Evolutionary conservation across 2,888 invertebrate genomes (phyloP).

Genomic region (Apeira syringaria): DNA sequence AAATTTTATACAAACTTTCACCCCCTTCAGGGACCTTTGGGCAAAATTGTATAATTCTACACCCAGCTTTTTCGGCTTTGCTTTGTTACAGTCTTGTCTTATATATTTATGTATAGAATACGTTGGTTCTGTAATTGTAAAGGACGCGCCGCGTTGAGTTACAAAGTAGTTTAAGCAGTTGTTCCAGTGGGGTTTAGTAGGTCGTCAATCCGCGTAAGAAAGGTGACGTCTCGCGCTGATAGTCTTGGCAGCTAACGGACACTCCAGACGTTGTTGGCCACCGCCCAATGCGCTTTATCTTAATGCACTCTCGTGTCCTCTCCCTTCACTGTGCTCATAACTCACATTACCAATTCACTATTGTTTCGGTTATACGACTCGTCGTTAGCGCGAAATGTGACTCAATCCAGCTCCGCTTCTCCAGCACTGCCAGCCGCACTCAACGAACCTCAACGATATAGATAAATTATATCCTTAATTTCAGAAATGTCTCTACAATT

Average conservation of each 20-base stretch:
- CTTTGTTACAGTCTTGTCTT: no score
- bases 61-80: no score
- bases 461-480: conserved; percentile 51
- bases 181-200: conserved; percentile 21
- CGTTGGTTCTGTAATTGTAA: no score
- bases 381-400: conserved; percentile 47
- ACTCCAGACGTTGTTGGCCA: conserved; percentile 73
- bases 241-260: conserved; percentile 65
- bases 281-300: conserved; percentile 75
- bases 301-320: conserved; percentile 73
- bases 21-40: no score
- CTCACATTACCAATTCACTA: conserved; percentile 63
- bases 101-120: no score
- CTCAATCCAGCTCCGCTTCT: conserved; percentile 7
- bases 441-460: conserved; percentile 32
- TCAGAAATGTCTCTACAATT: conserved; percentile 49
- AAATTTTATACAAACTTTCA: no score
- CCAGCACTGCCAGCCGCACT: conserved; percentile 21
- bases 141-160: no score
- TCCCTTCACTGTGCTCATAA: conserved; percentile 62
- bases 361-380: conserved; percentile 56
- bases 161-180: no score
- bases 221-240: conserved; percentile 36
- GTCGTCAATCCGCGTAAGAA: conserved; percentile 23
- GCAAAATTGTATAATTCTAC: no score